Evolutionary conservation across 2,888 invertebrate genomes (phyloP), one percentile per base, ranked within the genome.

Genomic region (Tridacna crocea): DNA sequence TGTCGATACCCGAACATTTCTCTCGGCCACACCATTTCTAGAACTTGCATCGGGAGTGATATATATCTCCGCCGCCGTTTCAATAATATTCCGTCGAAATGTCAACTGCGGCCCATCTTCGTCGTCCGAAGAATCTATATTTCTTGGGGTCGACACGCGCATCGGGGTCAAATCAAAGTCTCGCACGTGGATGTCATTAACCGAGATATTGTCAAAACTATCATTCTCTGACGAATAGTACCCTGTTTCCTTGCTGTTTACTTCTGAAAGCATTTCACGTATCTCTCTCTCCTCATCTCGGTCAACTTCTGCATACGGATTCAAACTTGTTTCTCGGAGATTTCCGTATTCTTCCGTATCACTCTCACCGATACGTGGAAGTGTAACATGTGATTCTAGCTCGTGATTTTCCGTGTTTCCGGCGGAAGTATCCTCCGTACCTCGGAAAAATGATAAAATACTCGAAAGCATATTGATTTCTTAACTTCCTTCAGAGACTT

Each of bases 121-220:
- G 19, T 63, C 47, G 15, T 24, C 47, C 0, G 47, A 65, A 15
- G 63, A 36, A 17, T 63, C 75, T 22, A 61, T 48, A 22, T 27
- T 22, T 24, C 68, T n/a, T 13, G 51, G 68, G n/a, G 36, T 46
- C 36, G 46, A 17, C 24, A 72, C 24, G 58, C 72, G n/a, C 68
- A 51, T 47, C 61, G 58, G 46, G 24, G 72, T 51, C 4, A 70
- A n/a, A 48, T 70, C 51, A 24, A 70, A 70, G 17, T 70, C 70
- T 70, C 70, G 70, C 19, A 66, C 26, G 36, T 48, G 36, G 15
- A 72, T 66, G 58, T 68, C 51, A 61, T 66, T 61, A 6, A 82
- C 27, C n/a, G 83, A 80, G 65, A 83, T 80, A 47, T 83, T 75
- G 61, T 82, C 82, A 72, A 77, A 83, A 61, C 85, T 86, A 24